Evolutionary conservation across 2,797 vertebrate species (phyloP), one percentile per base, ranked within the genome.

Genomic region (Podargus strigoides): DNA sequence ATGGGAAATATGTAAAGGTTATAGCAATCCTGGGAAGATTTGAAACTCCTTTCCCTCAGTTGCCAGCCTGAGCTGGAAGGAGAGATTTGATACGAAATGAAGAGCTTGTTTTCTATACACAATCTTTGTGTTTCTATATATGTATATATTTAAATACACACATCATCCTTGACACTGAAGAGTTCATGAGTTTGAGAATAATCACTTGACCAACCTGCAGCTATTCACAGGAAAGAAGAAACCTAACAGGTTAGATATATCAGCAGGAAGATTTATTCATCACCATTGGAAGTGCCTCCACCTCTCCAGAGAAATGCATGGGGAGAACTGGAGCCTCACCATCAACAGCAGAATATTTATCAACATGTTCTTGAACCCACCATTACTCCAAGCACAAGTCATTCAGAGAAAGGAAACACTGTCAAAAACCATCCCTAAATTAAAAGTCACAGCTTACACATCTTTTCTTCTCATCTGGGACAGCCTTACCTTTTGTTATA

Each of bases 301-400:
- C 9, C 23, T 50, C 53, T 36, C 37, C 42, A 27, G 41, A 37
- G 56, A 73, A 68, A 37, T 0, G 7, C 3, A 4, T 7, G 13
- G 23, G 27, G 32, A 73, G 46, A 58, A 22, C 5, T 1, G 0
- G 14, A 58, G 60, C 55, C 20, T 36, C 42, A 10, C 22, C 42
- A 28, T 10, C 0, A 0, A 23, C 69, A 60, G 36, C 49, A 37
- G 52, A 62, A n/a, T n/a, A 50, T 86, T 77, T 50, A 50, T 19
- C n/a, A 93, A 22, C 47, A 3, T 1, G 0, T 24, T 62, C n/a
- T 36, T 62, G 53, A 90, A 58, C 23, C 47, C 10, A 8, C 18
- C 58, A 8, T 7, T 47, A 32, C 44, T 32, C 18, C 1, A 2
- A 26, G 14, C 3, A 0, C 0, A 0, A 37, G 53, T 23, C 36